Evolutionary conservation across 92 coral and sea anemone species (phyloP).

Genomic region (Pocillopora meandrina): DNA sequence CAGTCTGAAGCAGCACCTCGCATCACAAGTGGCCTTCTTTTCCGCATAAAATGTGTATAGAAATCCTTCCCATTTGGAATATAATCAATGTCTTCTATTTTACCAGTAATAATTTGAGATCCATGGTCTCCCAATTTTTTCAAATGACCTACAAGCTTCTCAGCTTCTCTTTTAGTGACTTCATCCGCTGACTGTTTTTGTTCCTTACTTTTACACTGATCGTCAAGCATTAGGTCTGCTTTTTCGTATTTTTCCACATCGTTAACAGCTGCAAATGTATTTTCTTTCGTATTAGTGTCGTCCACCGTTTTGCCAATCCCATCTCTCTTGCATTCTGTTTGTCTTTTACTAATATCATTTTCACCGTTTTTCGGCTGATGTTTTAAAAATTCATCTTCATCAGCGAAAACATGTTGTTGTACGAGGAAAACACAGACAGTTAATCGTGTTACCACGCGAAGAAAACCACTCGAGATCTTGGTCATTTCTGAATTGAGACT

Average conservation of each 20-base stretch:
- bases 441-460: not conserved
- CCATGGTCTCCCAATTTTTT: conserved; percentile 94
- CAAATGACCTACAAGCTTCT: conserved; percentile 70
- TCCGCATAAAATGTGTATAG: conserved; percentile 80
- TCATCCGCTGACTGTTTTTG: not conserved
- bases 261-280: not conserved
- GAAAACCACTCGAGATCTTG: not conserved
- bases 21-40: conserved; percentile 78
- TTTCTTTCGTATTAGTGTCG: not conserved
- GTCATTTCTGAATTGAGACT: not conserved
- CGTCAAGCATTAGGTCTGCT: not conserved
- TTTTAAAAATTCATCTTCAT: not conserved
- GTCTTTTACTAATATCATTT: not conserved
- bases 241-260: not conserved
- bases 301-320: not conserved
- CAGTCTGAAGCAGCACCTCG: conserved; percentile 80
- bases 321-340: not conserved
- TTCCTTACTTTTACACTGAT: not conserved
- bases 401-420: conserved; percentile 7
- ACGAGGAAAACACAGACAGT: not conserved
- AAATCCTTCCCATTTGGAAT: conserved; percentile 89
- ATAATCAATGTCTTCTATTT: conserved; percentile 84
- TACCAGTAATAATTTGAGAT: conserved; percentile 50
- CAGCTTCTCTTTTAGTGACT: not conserved
- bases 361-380: not conserved